A percentile compares a stretch with the other conserved stretches of the same genome.
phyloP scores from a whole-genome alignment of 2,113 vertebrate species.

The Peromyscus leucopus region DNA sequence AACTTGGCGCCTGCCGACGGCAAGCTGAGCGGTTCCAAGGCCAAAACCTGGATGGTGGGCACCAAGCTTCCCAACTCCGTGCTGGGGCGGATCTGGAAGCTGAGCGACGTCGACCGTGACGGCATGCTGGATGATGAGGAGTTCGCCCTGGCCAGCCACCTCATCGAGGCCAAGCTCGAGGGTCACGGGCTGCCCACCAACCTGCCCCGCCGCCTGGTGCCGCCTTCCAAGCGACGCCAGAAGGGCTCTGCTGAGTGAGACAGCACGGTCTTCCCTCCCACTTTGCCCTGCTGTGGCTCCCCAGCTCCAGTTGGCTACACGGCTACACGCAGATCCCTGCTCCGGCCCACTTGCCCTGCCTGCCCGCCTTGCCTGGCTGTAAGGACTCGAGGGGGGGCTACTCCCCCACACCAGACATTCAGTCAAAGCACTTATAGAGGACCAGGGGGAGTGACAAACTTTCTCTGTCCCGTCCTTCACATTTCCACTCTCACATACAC shows the following conservation, averaged over 20 bases:
- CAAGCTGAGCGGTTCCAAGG: constrained; percentile 94
- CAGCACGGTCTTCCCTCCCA: not conserved
- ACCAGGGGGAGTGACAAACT: not conserved
- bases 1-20: constrained; percentile 94
- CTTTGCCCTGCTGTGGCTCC: constrained; percentile 35
- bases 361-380: constrained; percentile 23
- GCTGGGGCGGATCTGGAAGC: constrained; percentile 96
- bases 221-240: constrained; percentile 94
- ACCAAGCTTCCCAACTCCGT: constrained; percentile 96
- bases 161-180: constrained; percentile 96
- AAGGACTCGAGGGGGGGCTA: not conserved
- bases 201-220: constrained; percentile 92
- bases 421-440: not conserved
- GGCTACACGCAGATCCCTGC: not conserved
- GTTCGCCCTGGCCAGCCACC: constrained; percentile 95
- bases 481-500: not conserved
- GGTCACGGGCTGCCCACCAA: constrained; percentile 93
- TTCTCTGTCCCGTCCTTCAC: not conserved
- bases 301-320: constrained; percentile 35
- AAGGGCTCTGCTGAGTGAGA: constrained; percentile 91
- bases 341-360: not conserved
- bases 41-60: constrained; percentile 95
- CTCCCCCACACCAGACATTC: not conserved
- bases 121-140: constrained; percentile 97
- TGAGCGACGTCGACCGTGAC: constrained; percentile 95